These are phyloP conservation scores for Mizuhopecten yessoensis DNA, from an alignment of 1,140 invertebrate species.

Conservation along the genomic window DNA sequence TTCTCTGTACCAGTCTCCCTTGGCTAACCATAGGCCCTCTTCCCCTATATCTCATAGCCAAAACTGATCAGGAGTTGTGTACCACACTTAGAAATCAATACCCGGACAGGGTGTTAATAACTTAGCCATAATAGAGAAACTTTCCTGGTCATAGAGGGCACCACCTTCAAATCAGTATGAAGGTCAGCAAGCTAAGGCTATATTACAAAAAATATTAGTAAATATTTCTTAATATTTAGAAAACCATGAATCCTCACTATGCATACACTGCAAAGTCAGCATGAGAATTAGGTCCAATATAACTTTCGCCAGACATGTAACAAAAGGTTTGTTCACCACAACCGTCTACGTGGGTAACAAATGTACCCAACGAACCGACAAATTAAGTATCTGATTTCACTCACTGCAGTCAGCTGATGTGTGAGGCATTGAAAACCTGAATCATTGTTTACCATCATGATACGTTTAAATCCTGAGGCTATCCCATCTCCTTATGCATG, in stretches of 20 bases:
- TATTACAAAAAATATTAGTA: too few species aligned
- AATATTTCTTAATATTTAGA: too few species aligned
- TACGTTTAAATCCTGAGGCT: not conserved
- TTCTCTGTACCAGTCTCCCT: not conserved
- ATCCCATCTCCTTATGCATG: too few species aligned
- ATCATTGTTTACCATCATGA: not conserved
- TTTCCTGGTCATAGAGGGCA: not conserved
- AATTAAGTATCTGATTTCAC: not conserved
- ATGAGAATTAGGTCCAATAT: not conserved
- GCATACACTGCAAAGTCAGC: not conserved
- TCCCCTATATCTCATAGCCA: not conserved
- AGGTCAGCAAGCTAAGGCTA: too few species aligned
- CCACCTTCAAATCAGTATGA: too few species aligned
- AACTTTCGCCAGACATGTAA: not conserved
- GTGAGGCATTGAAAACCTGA: not conserved
- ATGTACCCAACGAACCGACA: not conserved
- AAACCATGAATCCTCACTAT: too few species aligned
- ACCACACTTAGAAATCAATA: slow-evolving; percentile 8
- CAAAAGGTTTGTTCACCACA: not conserved
- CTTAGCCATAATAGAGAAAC: not conserved
- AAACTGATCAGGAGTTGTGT: not conserved
- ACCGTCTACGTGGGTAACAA: not conserved
- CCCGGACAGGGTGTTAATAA: not conserved
- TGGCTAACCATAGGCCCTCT: not conserved
- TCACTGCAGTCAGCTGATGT: not conserved